Evolutionary conservation across 2,113 vertebrate species (phyloP).

Genomic region (Mobula birostris): DNA sequence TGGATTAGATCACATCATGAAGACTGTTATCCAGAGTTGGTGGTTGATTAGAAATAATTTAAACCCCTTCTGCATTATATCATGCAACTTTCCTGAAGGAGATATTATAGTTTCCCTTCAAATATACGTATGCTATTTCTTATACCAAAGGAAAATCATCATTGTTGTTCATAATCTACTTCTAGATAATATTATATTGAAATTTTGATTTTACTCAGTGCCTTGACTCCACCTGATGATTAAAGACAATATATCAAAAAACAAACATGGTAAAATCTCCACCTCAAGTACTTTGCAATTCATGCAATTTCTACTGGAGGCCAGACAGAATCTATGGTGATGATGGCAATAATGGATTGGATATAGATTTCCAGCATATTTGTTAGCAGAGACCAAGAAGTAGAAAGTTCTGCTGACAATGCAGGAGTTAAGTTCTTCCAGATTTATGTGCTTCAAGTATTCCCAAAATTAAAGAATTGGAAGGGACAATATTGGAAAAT

Average conservation of each 20-base stretch:
- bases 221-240: neutral
- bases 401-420: neutral
- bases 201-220: neutral
- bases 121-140: neutral
- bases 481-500: neutral
- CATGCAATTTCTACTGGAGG: neutral
- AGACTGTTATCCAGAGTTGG: neutral
- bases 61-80: neutral
- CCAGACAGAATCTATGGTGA: neutral
- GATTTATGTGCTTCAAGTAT: neutral
- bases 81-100: neutral
- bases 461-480: neutral
- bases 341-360: neutral
- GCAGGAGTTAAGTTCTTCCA: neutral
- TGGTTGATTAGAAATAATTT: neutral
- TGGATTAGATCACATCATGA: neutral
- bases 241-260: neutral
- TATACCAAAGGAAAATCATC: neutral
- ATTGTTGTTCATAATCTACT: neutral
- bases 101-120: neutral
- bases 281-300: neutral
- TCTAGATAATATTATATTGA: neutral
- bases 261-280: neutral
- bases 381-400: neutral
- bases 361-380: neutral